A percentile compares a stretch with the other conserved stretches of the same genome.
These are phyloP conservation scores for Bombus ignitus DNA, from an alignment of 1,140 invertebrate species.

Conservation along the genomic window DNA sequence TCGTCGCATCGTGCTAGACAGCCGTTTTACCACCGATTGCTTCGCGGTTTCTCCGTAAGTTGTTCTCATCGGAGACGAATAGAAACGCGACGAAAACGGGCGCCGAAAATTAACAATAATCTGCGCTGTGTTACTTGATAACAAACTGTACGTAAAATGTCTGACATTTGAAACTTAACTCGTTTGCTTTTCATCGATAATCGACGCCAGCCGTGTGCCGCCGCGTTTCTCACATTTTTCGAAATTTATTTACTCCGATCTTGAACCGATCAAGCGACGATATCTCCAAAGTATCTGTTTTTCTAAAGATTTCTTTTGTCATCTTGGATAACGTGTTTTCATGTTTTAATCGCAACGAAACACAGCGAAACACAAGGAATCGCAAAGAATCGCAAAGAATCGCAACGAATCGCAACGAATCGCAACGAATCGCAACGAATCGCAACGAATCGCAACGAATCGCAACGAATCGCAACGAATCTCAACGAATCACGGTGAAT, in stretches of 20 bases:
- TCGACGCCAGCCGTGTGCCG: conserved; percentile 23
- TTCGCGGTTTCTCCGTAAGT: conserved; percentile 29
- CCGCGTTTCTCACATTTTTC: background rate
- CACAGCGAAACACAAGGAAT: no score
- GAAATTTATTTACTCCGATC: background rate
- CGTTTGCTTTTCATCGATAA: conserved; percentile 55
- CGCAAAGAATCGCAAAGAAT: no score
- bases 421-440: no score
- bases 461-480: no score
- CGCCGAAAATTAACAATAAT: conserved; percentile 78
- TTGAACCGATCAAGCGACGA: background rate
- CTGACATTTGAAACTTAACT: conserved; percentile 77
- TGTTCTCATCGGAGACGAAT: conserved; percentile 35
- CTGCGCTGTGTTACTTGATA: conserved; percentile 80
- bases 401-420: no score
- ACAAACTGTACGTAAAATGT: conserved; percentile 80
- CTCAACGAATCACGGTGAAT: no score
- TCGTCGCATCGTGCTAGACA: conserved; percentile 59
- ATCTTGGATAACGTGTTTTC: no score
- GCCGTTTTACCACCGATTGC: conserved; percentile 41
- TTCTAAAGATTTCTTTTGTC: background rate
- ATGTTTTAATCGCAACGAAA: no score
- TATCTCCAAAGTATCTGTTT: no score
- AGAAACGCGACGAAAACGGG: conserved; percentile 58
- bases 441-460: no score